Evolutionary conservation across 2,888 invertebrate species (phyloP).

Genomic region (Ernsta delagoae): DNA sequence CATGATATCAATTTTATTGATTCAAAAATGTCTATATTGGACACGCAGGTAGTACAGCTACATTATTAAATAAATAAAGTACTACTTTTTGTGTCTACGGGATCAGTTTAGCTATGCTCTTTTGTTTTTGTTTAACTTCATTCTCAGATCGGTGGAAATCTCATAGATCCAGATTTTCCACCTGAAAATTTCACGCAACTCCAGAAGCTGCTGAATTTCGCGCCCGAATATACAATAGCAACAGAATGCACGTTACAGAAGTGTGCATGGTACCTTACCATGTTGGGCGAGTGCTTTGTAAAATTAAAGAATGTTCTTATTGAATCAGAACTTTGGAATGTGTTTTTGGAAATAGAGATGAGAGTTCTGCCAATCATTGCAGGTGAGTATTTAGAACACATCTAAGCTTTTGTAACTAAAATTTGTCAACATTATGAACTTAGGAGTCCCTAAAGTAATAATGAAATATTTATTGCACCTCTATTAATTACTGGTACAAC

Average conservation of each 20-base stretch:
- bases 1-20: slow-evolving; percentile 52
- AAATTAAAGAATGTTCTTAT: slow-evolving; percentile 48
- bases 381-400: slow-evolving; percentile 51
- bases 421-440: no score
- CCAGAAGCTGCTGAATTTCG: slow-evolving; percentile 56
- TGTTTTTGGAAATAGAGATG: slow-evolving; percentile 77
- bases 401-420: no score
- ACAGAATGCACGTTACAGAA: slow-evolving; percentile 63
- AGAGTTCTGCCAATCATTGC: slow-evolving; percentile 71
- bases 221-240: slow-evolving; percentile 57
- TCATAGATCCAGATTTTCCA: slow-evolving; percentile 72
- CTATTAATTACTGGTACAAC: no score
- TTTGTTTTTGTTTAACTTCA: no score
- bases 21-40: slow-evolving; percentile 49
- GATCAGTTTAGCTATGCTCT: no score
- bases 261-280: slow-evolving; percentile 59
- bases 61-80: no score
- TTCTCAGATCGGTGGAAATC: slow-evolving; percentile 66
- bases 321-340: slow-evolving; percentile 63
- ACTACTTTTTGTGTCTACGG: no score
- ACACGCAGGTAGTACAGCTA: slow-evolving; percentile 56
- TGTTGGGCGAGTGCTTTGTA: slow-evolving; percentile 54
- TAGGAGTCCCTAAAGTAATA: no score
- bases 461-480: no score
- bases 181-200: slow-evolving; percentile 65